Conservation (phyloP, 2,888 invertebrate genomes). For the Pachydiplax longipennis region DNA sequence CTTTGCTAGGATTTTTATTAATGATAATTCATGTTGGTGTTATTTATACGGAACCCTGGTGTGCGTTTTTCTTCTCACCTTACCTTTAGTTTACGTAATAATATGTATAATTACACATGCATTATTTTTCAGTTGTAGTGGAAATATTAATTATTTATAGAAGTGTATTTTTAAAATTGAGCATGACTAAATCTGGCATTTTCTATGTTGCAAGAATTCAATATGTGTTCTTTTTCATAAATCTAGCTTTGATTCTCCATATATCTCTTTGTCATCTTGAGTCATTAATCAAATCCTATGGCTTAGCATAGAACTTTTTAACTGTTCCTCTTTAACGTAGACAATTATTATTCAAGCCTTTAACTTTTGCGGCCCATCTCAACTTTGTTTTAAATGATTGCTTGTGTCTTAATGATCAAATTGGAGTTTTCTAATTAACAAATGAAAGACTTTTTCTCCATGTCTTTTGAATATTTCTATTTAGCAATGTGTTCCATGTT, state of each 20-base stretch:
- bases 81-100: constrained; percentile 43
- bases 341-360: constrained; percentile 40
- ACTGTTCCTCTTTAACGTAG: constrained; percentile 42
- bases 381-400: constrained; percentile 45
- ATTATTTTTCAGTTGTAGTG: constrained; percentile 45
- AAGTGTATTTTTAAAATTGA: constrained; percentile 44
- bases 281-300: constrained; percentile 44
- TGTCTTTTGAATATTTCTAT: constrained; percentile 42
- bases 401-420: constrained; percentile 45
- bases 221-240: constrained; percentile 40
- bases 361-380: constrained; percentile 45
- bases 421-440: constrained; percentile 37
- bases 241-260: constrained; percentile 44
- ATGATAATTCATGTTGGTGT: constrained; percentile 44
- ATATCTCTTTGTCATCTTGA: constrained; percentile 43
- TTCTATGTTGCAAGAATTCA: constrained; percentile 44
- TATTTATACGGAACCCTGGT: constrained; percentile 37
- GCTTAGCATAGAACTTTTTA: constrained; percentile 44
- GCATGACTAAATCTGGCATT: constrained; percentile 42
- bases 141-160: constrained; percentile 45
- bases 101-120: constrained; percentile 44
- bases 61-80: constrained; percentile 43
- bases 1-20: constrained; percentile 41
- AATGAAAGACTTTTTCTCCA: constrained; percentile 44
- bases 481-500: constrained; percentile 45